Evolutionary conservation across 2,888 invertebrate species (phyloP).

Genomic region (Hoplodrina ambigua): DNA sequence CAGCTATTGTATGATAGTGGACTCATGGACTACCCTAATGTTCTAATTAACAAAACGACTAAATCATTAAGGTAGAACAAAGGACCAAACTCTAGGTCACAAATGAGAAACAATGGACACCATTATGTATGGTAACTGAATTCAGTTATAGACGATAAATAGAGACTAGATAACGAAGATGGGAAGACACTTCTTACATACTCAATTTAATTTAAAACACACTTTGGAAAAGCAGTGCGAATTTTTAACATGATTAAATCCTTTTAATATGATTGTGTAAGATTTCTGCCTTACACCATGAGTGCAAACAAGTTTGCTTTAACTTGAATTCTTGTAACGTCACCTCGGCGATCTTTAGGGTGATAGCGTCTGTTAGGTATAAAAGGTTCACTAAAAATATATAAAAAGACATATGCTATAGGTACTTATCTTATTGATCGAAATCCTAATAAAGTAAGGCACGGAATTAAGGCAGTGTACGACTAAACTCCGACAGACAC

Average conservation of each 20-base stretch:
- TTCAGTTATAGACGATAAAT: not conserved
- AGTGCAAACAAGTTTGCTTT: no score
- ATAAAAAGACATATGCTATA: no score
- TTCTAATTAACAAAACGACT: conserved; percentile 35
- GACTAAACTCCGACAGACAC: no score
- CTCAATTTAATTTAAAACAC: not conserved
- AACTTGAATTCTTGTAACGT: no score
- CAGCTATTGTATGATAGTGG: no score
- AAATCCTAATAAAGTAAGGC: no score
- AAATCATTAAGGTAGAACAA: conserved; percentile 31
- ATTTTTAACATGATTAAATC: not conserved
- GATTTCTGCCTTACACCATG: no score
- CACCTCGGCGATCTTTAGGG: no score
- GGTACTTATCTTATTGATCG: no score
- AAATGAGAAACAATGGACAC: conserved; percentile 25
- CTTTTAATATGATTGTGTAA: not conserved
- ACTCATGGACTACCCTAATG: not conserved
- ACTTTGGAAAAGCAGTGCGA: not conserved
- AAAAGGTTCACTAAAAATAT: no score
- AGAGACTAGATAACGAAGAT: not conserved
- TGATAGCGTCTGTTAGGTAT: no score
- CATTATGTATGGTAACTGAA: conserved; percentile 9
- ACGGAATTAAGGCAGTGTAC: no score
- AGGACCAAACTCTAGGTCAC: conserved; percentile 28
- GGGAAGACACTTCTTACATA: conserved; percentile 8